These are phyloP conservation scores for Exephanes ischioxanthus DNA, from an alignment of 2,888 invertebrate species.

Conservation along the genomic window DNA sequence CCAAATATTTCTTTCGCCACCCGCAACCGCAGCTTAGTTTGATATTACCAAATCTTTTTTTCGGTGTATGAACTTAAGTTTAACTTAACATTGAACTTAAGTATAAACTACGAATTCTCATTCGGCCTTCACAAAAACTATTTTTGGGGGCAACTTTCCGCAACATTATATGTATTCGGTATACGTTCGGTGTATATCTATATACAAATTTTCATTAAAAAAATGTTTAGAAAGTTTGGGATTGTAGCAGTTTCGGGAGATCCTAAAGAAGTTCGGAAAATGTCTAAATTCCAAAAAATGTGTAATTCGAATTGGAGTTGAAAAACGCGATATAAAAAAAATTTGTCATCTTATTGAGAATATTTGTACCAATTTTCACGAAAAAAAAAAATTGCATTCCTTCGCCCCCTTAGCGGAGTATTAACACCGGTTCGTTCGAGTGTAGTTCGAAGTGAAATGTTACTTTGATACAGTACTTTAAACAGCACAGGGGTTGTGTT, in stretches of 20 bases:
- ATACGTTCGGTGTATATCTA: background rate
- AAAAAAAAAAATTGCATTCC: background rate
- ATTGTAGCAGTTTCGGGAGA: background rate
- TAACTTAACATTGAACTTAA: too few relatives aligned
- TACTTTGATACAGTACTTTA: conserved; percentile 29
- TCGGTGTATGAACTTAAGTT: too few relatives aligned
- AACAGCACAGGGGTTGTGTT: conserved; percentile 42
- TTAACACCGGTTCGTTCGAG: background rate
- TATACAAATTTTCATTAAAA: too few relatives aligned
- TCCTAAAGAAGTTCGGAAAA: background rate
- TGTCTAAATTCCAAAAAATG: background rate
- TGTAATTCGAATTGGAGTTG: background rate
- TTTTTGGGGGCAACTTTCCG: background rate
- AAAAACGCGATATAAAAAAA: background rate
- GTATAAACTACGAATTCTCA: too few relatives aligned
- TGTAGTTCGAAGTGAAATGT: conserved; percentile 18
- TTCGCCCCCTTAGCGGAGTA: background rate
- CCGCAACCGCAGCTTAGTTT: too few relatives aligned
- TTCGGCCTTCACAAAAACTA: background rate
- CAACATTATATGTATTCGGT: too few relatives aligned
- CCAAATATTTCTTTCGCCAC: too few relatives aligned
- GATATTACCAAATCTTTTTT: too few relatives aligned
- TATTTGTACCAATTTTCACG: background rate
- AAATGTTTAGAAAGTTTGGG: too few relatives aligned
- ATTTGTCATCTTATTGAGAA: background rate